Evolutionary conservation across 2,888 invertebrate species (phyloP).

Genomic region (Andricus quercusramuli): DNA sequence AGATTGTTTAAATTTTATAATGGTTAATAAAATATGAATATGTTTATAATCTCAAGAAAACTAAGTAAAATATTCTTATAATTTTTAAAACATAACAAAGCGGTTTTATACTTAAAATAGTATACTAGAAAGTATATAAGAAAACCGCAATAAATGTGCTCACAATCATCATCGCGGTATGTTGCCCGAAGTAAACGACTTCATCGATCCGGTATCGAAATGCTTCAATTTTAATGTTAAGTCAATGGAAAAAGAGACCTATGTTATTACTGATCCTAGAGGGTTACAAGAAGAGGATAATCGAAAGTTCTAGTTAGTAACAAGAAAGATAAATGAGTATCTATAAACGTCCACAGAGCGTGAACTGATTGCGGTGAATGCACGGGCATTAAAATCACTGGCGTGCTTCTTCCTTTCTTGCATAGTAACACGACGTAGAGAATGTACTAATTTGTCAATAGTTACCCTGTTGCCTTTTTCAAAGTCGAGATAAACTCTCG

Average conservation of each 20-base stretch:
- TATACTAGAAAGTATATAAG: background rate
- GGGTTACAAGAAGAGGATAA: slow-evolving; percentile 1
- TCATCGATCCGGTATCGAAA: background rate
- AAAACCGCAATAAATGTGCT: background rate
- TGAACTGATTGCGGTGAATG: slow-evolving; percentile 36
- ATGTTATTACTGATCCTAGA: background rate
- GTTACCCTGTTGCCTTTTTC: background rate
- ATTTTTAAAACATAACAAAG: too few relatives aligned
- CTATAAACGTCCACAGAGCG: slow-evolving; percentile 25
- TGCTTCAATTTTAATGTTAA: slow-evolving; percentile 21
- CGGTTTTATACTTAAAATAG: too few relatives aligned
- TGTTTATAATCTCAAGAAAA: too few relatives aligned
- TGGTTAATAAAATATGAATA: too few relatives aligned
- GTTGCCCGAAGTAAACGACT: background rate
- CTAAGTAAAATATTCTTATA: too few relatives aligned
- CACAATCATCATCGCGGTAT: background rate
- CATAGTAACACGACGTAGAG: slow-evolving; percentile 8
- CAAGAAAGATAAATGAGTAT: slow-evolving; percentile 33
- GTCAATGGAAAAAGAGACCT: background rate
- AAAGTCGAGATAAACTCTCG: background rate
- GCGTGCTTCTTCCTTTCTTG: slow-evolving; percentile 34
- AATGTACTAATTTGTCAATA: slow-evolving; percentile 28
- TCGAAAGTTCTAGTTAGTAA: slow-evolving; percentile 32
- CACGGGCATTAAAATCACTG: slow-evolving; percentile 38
- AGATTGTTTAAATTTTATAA: too few relatives aligned